Percentiles rank a stretch among this genome's conserved stretches.
phyloP scores from a whole-genome alignment of 2,888 invertebrate species.

The Leptopilina drosophilae region DNA sequence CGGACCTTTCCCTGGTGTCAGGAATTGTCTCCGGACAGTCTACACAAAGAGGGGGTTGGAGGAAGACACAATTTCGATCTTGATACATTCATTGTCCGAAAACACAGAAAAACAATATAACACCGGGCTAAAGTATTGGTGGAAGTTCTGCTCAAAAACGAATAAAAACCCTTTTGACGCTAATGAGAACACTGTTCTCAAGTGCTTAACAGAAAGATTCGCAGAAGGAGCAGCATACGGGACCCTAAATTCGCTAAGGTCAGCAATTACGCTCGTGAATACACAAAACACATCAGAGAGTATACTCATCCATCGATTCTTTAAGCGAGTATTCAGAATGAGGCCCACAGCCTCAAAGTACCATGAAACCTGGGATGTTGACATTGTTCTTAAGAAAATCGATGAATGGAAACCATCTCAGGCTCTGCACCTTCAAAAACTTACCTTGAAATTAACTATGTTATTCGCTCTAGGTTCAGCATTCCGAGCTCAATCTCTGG shows the following conservation, averaged over 20 bases:
- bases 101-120: background rate
- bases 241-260: too few relatives aligned
- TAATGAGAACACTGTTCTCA: background rate
- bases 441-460: background rate
- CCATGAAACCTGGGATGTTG: slow-evolving; percentile 24
- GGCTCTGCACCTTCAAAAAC: background rate
- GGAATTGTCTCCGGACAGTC: too few relatives aligned
- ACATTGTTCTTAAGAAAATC: slow-evolving; percentile 1
- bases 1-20: too few relatives aligned
- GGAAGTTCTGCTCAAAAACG: background rate
- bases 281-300: background rate
- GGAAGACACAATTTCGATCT: too few relatives aligned
- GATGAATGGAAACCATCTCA: background rate
- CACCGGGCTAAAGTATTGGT: background rate
- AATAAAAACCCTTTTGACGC: too few relatives aligned
- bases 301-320: background rate
- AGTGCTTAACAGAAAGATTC: slow-evolving; percentile 9
- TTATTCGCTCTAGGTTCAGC: background rate
- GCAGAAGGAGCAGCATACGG: background rate
- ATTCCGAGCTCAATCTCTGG: background rate
- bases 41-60: too few relatives aligned
- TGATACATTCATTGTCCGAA: background rate
- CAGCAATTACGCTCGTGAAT: too few relatives aligned
- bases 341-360: slow-evolving; percentile 34
- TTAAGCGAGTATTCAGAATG: slow-evolving; percentile 35